Percentiles rank a stretch among this genome's conserved stretches.
Conservation (phyloP, 2,888 invertebrate genomes). For the Pseudococcus jackbeardsleyi region DNA sequence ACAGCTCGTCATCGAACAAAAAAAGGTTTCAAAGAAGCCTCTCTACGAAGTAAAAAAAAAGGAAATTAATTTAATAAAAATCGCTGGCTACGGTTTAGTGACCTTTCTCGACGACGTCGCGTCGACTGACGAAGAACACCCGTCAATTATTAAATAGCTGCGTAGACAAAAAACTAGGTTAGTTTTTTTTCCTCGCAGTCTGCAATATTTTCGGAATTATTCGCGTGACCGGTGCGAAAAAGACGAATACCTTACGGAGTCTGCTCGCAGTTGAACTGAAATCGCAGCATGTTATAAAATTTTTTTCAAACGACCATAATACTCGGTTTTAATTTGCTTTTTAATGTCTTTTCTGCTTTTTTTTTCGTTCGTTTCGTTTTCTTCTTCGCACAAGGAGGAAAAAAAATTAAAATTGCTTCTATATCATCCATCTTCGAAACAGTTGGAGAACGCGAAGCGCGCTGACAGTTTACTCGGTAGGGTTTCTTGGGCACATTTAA, state of each 20-base stretch:
- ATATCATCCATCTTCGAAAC: conserved; percentile 50
- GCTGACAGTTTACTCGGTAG: conserved; percentile 54
- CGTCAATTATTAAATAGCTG: neutral
- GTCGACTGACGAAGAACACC: neutral
- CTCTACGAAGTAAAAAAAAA: neutral
- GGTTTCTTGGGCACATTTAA: conserved; percentile 48
- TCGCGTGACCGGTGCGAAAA: neutral
- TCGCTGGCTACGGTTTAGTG: neutral
- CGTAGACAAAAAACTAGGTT: no score
- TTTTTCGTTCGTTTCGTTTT: neutral
- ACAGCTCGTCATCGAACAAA: no score
- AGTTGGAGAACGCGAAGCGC: conserved; percentile 30
- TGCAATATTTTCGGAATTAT: neutral
- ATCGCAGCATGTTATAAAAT: conserved; percentile 51
- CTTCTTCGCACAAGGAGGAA: neutral
- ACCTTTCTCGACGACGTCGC: neutral
- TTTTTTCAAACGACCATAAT: conserved; percentile 40
- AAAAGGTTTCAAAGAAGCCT: no score
- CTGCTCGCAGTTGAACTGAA: neutral
- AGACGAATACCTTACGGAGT: neutral
- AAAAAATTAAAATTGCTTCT: conserved; percentile 54
- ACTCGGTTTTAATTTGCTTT: conserved; percentile 53
- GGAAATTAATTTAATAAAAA: neutral
- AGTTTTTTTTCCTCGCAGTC: neutral
- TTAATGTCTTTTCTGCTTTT: conserved; percentile 42